Evolutionary conservation across 2,888 invertebrate genomes (phyloP).

Genomic region (Brachypalpus laphriformis): DNA sequence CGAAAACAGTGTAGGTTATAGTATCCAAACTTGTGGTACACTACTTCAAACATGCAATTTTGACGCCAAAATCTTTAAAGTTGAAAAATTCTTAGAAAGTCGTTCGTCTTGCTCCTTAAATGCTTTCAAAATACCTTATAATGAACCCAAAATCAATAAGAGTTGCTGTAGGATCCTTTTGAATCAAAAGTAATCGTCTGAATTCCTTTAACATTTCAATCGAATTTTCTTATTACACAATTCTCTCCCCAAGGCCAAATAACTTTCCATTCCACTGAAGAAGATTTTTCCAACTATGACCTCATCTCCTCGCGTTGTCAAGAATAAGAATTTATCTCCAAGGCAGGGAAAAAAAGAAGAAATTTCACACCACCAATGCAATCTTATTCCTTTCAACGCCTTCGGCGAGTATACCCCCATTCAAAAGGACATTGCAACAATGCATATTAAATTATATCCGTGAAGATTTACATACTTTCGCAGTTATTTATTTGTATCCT

Average conservation of each 20-base stretch:
- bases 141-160: no score
- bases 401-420: not conserved
- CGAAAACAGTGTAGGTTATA: not conserved
- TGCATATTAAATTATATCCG: conserved; percentile 59
- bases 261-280: not conserved
- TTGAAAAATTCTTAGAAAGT: no score
- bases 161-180: no score
- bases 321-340: conserved; percentile 41
- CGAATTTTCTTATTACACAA: not conserved
- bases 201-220: not conserved
- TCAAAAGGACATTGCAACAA: conserved; percentile 40
- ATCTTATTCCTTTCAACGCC: conserved; percentile 21
- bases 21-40: not conserved
- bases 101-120: no score
- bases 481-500: conserved; percentile 50
- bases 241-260: not conserved
- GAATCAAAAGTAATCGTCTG: no score
- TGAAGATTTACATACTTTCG: conserved; percentile 59
- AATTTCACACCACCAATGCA: conserved; percentile 12
- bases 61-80: no score
- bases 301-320: conserved; percentile 45
- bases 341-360: not conserved
- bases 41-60: not conserved
- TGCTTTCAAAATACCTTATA: no score
- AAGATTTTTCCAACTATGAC: conserved; percentile 26